A percentile compares a stretch with the other conserved stretches of the same genome.
Conservation (phyloP, 2,113 vertebrate species). For the Colossoma macropomum region DNA sequence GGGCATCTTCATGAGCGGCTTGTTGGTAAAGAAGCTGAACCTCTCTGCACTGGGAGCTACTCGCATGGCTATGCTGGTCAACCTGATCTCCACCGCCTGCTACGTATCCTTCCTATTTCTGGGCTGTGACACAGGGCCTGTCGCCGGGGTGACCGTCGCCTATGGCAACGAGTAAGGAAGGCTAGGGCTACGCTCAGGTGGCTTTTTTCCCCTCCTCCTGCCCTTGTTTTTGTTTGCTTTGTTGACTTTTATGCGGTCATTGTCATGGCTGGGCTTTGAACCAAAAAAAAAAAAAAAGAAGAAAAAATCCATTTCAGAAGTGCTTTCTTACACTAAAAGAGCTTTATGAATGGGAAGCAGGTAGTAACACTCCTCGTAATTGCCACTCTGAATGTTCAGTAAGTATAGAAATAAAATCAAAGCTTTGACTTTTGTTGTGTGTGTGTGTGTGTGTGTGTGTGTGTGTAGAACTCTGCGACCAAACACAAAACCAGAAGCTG, state of each 20-base stretch:
- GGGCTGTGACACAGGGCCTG: slow-evolving; percentile 93
- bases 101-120: slow-evolving; percentile 97
- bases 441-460: slow-evolving; percentile 44
- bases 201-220: slow-evolving; percentile 4
- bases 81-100: slow-evolving; percentile 95
- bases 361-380: neutral
- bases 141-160: slow-evolving; percentile 91
- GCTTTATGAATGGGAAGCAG: neutral
- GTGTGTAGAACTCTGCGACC: slow-evolving; percentile 79
- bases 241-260: slow-evolving; percentile 30
- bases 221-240: slow-evolving; percentile 27
- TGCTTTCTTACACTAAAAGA: neutral
- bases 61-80: slow-evolving; percentile 97
- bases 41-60: slow-evolving; percentile 94
- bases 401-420: neutral
- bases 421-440: neutral
- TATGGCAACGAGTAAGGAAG: slow-evolving; percentile 90
- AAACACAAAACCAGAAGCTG: slow-evolving; percentile 83
- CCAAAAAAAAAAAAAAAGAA: neutral
- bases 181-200: neutral
- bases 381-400: neutral
- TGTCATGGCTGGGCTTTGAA: neutral
- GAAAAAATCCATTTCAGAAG: neutral
- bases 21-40: slow-evolving; percentile 97
- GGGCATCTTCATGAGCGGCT: slow-evolving; percentile 96